These are phyloP conservation scores for Rhabdornis inornatus DNA, from an alignment of 2,113 vertebrate species.

Conservation along the genomic window DNA sequence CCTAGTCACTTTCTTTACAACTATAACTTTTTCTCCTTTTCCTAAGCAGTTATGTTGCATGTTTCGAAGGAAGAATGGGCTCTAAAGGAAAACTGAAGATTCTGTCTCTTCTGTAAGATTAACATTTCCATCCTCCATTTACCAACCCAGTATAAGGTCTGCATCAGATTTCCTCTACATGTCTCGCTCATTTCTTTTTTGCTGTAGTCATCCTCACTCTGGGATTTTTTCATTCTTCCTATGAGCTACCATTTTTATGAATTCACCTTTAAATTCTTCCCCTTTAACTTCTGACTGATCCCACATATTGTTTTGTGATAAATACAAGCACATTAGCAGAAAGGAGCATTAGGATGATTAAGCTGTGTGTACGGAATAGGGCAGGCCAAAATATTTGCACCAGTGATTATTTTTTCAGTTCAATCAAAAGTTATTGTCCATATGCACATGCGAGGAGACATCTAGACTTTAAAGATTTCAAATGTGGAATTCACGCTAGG, in stretches of 20 bases:
- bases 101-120: not conserved
- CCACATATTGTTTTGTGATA: not conserved
- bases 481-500: not conserved
- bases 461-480: not conserved
- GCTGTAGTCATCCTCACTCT: not conserved
- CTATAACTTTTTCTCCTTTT: not conserved
- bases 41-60: not conserved
- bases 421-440: not conserved
- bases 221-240: not conserved
- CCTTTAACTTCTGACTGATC: not conserved
- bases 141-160: not conserved
- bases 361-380: not conserved
- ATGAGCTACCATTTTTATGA: not conserved
- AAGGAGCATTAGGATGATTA: not conserved
- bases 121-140: not conserved
- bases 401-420: not conserved
- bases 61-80: not conserved
- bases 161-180: not conserved
- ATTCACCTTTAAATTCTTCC: not conserved
- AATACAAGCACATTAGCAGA: not conserved
- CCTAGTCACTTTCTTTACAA: not conserved
- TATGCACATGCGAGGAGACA: fast-evolving
- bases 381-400: not conserved
- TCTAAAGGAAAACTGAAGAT: not conserved
- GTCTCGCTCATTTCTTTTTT: not conserved